Conservation (phyloP, 1,140 invertebrate species). For the Calephelis nemesis region DNA sequence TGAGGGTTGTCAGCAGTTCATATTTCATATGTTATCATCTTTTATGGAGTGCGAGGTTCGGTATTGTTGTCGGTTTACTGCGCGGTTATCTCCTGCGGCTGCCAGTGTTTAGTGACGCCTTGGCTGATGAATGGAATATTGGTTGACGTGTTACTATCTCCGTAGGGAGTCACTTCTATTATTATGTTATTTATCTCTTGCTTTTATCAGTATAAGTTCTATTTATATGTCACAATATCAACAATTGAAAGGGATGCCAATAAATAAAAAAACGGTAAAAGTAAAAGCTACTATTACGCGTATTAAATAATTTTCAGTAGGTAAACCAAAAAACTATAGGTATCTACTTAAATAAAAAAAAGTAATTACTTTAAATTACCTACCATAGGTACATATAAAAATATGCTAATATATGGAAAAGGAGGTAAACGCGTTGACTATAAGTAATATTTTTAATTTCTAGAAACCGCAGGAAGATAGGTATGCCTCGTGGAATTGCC, state of each 20-base stretch:
- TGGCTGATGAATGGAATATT: slow-evolving; percentile 72
- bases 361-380: too few relatives aligned
- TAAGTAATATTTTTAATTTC: too few relatives aligned
- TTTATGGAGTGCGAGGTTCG: slow-evolving; percentile 77
- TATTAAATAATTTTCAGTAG: too few relatives aligned
- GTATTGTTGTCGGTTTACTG: slow-evolving; percentile 77
- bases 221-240: background rate
- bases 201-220: slow-evolving; percentile 14
- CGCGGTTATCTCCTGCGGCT: slow-evolving; percentile 66
- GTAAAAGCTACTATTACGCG: too few relatives aligned
- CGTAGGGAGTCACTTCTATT: slow-evolving; percentile 36
- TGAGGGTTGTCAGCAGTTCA: slow-evolving; percentile 70
- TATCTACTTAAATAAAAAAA: too few relatives aligned
- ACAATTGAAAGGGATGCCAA: background rate
- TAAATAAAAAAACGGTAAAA: too few relatives aligned
- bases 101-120: slow-evolving; percentile 68
- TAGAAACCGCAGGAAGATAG: too few relatives aligned
- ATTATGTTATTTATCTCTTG: slow-evolving; percentile 34
- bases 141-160: slow-evolving; percentile 46
- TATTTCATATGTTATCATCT: slow-evolving; percentile 79
- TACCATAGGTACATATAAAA: too few relatives aligned
- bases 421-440: too few relatives aligned
- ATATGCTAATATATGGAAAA: too few relatives aligned
- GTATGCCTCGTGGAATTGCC: too few relatives aligned
- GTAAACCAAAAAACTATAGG: too few relatives aligned